These are phyloP conservation scores for Panthera tigris DNA, from an alignment of 2,113 vertebrate species.

Conservation along the genomic window DNA sequence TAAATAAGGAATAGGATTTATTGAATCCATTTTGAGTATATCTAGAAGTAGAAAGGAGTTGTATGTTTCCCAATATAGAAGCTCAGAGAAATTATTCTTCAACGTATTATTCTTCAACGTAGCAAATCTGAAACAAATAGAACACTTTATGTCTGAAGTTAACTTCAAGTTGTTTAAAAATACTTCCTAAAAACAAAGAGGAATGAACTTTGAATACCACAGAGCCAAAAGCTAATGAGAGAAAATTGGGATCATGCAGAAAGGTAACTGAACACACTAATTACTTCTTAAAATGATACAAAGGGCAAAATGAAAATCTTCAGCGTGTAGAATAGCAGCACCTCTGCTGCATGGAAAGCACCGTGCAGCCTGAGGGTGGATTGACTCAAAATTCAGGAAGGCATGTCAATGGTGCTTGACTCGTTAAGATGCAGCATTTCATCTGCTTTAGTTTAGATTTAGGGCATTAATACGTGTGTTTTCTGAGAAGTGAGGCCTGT, in stretches of 20 bases:
- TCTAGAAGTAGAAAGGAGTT: not conserved
- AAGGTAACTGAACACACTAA: not conserved
- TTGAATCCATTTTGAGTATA: conserved; percentile 2
- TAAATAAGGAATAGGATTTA: conserved; percentile 27
- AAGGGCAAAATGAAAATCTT: conserved; percentile 19
- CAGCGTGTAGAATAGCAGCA: not conserved
- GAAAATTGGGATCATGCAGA: not conserved
- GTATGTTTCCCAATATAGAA: not conserved
- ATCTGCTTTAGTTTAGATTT: conserved; percentile 14
- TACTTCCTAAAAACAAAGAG: conserved; percentile 42
- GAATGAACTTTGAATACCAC: not conserved
- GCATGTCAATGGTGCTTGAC: not conserved
- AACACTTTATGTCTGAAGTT: not conserved
- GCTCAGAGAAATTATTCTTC: conserved; percentile 10
- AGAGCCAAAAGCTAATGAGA: conserved; percentile 38
- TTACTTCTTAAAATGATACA: conserved; percentile 25
- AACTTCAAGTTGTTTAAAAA: conserved; percentile 41
- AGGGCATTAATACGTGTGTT: conserved; percentile 9
- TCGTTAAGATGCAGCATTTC: not conserved
- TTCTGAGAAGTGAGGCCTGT: not conserved
- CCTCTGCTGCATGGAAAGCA: not conserved
- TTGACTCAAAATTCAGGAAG: not conserved
- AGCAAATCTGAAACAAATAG: conserved; percentile 31
- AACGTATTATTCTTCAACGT: not conserved
- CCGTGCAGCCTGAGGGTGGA: not conserved